Conservation (phyloP, 2,888 invertebrate species). For the Habrosyne pyritoides region DNA sequence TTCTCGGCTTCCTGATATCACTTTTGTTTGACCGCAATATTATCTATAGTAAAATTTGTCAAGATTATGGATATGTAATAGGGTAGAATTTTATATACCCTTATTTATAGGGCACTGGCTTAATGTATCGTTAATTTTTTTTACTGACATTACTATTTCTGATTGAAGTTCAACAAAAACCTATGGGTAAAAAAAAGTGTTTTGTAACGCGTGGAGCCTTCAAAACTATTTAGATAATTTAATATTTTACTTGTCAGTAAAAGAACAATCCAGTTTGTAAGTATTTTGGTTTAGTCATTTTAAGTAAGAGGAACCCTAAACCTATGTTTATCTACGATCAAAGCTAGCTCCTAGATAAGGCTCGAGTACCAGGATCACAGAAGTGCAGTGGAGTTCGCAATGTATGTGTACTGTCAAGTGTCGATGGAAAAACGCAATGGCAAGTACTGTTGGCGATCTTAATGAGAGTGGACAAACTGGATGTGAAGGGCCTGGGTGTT, state of each 20-base stretch:
- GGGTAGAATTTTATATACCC: too few species aligned
- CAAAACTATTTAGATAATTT: too few species aligned
- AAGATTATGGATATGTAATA: too few species aligned
- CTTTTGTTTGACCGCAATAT: too few species aligned
- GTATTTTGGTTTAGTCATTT: not conserved
- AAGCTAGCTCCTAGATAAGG: constrained; percentile 73
- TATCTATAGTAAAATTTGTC: too few species aligned
- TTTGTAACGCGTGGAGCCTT: too few species aligned
- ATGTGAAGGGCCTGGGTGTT: constrained; percentile 57
- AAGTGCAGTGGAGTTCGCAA: constrained; percentile 56
- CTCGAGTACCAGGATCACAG: constrained; percentile 66
- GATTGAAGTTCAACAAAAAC: too few species aligned
- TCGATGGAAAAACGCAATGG: constrained; percentile 70
- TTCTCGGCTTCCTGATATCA: too few species aligned
- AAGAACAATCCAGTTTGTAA: not conserved
- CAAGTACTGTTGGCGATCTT: constrained; percentile 68
- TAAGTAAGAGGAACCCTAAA: constrained; percentile 5
- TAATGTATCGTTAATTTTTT: too few species aligned
- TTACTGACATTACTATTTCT: too few species aligned
- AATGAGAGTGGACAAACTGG: constrained; percentile 83
- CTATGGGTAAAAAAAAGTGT: too few species aligned
- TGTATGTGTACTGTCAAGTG: constrained; percentile 50
- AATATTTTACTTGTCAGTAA: not conserved
- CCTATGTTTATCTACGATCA: constrained; percentile 73
- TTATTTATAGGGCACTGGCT: too few species aligned